Evolutionary conservation across 2,113 vertebrate genomes (phyloP), one percentile per base, ranked within the genome.

Genomic region (Calidris pygmaea): DNA sequence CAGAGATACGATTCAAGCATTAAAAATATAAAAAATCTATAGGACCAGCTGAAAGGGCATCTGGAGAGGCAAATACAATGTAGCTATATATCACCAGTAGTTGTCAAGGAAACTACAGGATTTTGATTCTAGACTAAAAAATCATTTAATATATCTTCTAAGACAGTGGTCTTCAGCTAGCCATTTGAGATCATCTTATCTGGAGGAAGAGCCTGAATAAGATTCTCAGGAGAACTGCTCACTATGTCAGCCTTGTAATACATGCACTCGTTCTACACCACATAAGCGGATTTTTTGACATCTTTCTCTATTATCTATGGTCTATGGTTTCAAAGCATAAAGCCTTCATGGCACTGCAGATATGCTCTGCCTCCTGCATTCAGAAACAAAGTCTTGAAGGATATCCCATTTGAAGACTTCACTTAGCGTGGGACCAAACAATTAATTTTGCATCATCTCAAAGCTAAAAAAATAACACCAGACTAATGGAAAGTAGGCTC

Each of bases 91-190:
- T 60, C 70, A 85, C 3, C 4, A 0, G 30, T 75, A 85, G 56
- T 77, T 96, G 74, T 94, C 86, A 89, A 79, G 58, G 80, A 70
- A 95, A 91, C 80, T 78, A 50, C 24, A 68, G 41, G 26, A 70
- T 66, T 75, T 66, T 67, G 70, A 85, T 63, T 82, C 53, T 66
- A 75, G 47, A 23, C 37, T 68, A 68, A 86, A 86, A 87, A n/a
- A 32, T 34, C 14, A 22, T 76, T 89, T 60, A 18, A 53, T 63
- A 0, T 30, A 48, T 76, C 27, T 89, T 91, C 27, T 56, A 87
- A 76, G 39, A 47, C 2, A 71, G 30, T 2, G 4, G 34, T 43
- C 39, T 84, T 89, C 5, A 13, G 13, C 30, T 48, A 85, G 39
- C 11, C 39, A 32, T 62, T 60, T 82, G 70, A 78, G 68, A 67